Conservation (phyloP, 1,140 invertebrate species). For the Papilio polytes region DNA sequence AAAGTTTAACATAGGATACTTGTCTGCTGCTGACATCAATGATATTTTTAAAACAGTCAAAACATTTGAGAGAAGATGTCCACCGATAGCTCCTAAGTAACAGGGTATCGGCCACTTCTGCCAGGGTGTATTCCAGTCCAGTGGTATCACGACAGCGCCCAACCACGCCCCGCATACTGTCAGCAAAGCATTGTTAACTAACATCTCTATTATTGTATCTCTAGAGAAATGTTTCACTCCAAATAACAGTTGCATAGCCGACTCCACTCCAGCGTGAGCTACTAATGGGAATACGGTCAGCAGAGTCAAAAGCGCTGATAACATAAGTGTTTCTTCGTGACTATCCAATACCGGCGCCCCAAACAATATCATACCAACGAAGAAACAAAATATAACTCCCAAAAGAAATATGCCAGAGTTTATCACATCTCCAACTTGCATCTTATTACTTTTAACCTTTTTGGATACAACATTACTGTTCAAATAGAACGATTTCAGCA, state of each 20-base stretch:
- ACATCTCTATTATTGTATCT: constrained; percentile 84
- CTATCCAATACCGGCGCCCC: constrained; percentile 88
- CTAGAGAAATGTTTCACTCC: constrained; percentile 78
- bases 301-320: constrained; percentile 86
- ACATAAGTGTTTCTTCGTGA: constrained; percentile 89
- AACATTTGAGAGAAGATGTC: constrained; percentile 85
- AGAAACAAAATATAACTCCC: constrained; percentile 82
- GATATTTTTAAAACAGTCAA: constrained; percentile 79
- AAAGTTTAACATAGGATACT: constrained; percentile 66
- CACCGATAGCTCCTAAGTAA: constrained; percentile 87
- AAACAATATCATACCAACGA: constrained; percentile 88
- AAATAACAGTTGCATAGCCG: constrained; percentile 83
- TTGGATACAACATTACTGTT: constrained; percentile 64
- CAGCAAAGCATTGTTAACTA: constrained; percentile 85
- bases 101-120: constrained; percentile 93
- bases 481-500: constrained; percentile 75
- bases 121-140: constrained; percentile 97
- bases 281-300: constrained; percentile 88
- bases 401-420: constrained; percentile 66
- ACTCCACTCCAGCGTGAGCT: constrained; percentile 85
- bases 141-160: constrained; percentile 93
- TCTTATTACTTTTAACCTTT: constrained; percentile 59
- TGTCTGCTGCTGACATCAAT: constrained; percentile 62
- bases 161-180: constrained; percentile 94
- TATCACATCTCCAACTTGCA: constrained; percentile 61